A percentile compares a stretch with the other conserved stretches of the same genome.
phyloP scores from a whole-genome alignment of 2,113 vertebrate species.

The Mustelus asterias region DNA sequence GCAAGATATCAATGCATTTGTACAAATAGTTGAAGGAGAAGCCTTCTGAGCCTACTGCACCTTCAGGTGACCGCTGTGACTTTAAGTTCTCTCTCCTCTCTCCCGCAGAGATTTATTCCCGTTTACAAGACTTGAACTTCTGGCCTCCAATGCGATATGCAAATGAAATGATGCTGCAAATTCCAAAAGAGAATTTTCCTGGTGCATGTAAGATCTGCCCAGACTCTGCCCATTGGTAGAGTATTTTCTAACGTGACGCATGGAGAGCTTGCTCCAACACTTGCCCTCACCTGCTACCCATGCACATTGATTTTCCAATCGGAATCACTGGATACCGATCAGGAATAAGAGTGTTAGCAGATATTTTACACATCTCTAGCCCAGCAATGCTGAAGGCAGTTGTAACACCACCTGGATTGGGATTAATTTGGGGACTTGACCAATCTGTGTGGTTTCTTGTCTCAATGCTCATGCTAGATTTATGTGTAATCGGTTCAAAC shows the following conservation, averaged over 20 bases:
- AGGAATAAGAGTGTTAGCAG: background rate
- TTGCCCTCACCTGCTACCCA: background rate
- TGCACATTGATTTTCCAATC: background rate
- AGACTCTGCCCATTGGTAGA: background rate
- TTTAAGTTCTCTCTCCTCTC: background rate
- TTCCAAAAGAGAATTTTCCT: background rate
- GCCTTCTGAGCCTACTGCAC: background rate
- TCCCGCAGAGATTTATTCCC: background rate
- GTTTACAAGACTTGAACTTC: background rate
- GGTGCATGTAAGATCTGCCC: background rate
- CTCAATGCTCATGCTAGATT: background rate
- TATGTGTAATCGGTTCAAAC: background rate
- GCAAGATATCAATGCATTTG: background rate
- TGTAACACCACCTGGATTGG: background rate
- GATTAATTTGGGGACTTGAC: background rate
- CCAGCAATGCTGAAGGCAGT: background rate
- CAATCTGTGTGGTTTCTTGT: background rate
- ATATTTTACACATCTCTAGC: background rate
- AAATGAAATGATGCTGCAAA: background rate
- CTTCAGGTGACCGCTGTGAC: background rate
- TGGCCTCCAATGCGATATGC: background rate
- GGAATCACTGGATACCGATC: background rate
- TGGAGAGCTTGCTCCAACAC: background rate
- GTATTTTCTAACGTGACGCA: too few relatives aligned
- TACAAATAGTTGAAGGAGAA: background rate